phyloP scores from a whole-genome alignment of 2,888 invertebrate species.

The Heliconius aoede region DNA sequence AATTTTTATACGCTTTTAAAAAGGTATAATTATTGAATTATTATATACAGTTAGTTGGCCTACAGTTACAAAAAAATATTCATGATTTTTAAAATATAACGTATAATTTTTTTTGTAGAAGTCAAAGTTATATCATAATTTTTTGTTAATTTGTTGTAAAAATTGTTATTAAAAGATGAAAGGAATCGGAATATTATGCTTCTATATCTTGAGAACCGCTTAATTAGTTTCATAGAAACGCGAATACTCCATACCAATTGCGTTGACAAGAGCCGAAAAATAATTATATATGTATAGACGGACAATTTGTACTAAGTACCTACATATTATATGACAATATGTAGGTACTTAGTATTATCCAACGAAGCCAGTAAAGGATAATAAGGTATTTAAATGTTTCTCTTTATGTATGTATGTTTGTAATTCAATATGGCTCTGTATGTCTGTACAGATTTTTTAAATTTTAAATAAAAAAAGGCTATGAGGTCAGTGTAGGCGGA shows the following conservation, averaged over 20 bases:
- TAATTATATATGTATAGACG: not conserved
- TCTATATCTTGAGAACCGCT: not conserved
- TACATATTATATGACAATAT: not conserved
- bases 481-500: too few species aligned
- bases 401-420: slow-evolving; percentile 11
- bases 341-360: slow-evolving; percentile 3
- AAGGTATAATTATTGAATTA: too few species aligned
- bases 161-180: not conserved
- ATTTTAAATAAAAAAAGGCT: not conserved
- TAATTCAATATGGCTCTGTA: slow-evolving; percentile 7
- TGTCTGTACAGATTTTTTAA: too few species aligned
- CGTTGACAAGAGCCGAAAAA: not conserved
- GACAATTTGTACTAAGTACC: not conserved
- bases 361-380: slow-evolving; percentile 23
- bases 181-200: not conserved
- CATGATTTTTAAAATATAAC: not conserved
- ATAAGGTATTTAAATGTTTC: slow-evolving; percentile 15
- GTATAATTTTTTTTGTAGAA: too few species aligned
- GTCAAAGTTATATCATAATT: too few species aligned
- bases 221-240: slow-evolving; percentile 20
- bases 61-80: too few species aligned
- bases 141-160: too few species aligned
- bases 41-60: too few species aligned
- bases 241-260: slow-evolving; percentile 9
- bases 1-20: too few species aligned